These are phyloP conservation scores for Rhynchonycteris naso DNA, from an alignment of 2,797 vertebrate genomes.

Conservation along the genomic window DNA sequence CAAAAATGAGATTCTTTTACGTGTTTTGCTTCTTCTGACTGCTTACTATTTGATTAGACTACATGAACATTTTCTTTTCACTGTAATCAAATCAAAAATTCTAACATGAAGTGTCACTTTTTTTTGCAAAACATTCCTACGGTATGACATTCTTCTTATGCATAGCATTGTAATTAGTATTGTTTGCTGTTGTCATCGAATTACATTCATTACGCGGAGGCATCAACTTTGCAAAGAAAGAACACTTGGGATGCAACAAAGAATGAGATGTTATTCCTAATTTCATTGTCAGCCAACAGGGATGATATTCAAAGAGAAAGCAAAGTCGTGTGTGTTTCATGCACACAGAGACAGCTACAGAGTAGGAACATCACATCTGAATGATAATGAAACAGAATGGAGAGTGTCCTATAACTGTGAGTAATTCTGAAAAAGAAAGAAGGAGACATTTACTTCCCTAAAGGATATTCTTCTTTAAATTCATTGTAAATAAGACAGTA, in stretches of 20 bases:
- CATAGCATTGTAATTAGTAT: neutral
- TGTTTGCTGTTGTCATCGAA: neutral
- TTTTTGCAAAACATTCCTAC: neutral
- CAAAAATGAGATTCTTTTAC: conserved; percentile 23
- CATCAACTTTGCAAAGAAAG: conserved; percentile 42
- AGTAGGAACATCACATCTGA: neutral
- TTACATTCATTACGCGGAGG: neutral
- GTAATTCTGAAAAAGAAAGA: neutral
- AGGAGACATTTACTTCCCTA: neutral
- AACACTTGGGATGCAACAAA: neutral
- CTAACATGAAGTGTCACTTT: neutral
- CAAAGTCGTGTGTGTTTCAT: neutral
- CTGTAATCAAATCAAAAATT: conserved; percentile 7
- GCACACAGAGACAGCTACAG: neutral
- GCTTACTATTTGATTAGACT: conserved; percentile 13
- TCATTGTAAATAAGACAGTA: neutral
- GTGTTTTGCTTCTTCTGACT: neutral
- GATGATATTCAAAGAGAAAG: neutral
- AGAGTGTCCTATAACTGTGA: neutral
- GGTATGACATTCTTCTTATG: neutral
- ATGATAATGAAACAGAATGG: neutral
- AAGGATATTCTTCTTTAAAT: neutral
- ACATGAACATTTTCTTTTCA: conserved; percentile 28
- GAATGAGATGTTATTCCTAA: neutral
- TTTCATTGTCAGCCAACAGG: neutral